phyloP scores from a whole-genome alignment of 2,113 vertebrate genomes.

The Anguilla japonica region DNA sequence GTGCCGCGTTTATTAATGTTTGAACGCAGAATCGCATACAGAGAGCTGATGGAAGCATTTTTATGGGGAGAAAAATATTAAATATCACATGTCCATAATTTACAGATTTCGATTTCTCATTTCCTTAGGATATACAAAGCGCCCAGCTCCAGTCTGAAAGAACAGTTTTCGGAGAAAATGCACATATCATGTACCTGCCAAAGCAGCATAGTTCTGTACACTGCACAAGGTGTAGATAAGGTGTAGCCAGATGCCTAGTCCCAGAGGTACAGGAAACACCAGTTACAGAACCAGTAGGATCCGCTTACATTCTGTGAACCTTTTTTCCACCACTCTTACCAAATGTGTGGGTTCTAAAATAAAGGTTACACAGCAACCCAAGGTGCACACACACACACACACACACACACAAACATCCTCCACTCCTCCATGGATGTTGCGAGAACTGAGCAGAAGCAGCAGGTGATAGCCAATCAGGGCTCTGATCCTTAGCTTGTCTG shows the following conservation, averaged over 20 bases:
- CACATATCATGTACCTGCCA: background rate
- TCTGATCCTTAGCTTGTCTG: no score
- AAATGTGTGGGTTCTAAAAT: background rate
- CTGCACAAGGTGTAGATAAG: background rate
- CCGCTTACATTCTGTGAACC: background rate
- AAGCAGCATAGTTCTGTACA: background rate
- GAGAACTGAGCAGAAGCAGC: no score
- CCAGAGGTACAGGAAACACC: background rate
- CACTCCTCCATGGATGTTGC: no score
- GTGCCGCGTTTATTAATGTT: conserved; percentile 36
- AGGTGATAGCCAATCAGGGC: no score
- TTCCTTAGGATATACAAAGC: background rate
- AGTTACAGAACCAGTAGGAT: background rate
- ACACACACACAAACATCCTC: no score
- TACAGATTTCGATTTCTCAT: conserved; percentile 1
- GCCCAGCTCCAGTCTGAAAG: background rate
- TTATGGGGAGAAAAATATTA: conserved; percentile 8
- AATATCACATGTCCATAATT: background rate
- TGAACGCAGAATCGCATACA: conserved; percentile 27
- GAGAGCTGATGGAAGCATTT: conserved; percentile 27
- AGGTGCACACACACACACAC: no score
- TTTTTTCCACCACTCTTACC: background rate
- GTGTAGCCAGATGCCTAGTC: conserved; percentile 11
- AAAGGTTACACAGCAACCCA: background rate
- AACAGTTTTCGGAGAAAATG: background rate